Evolutionary conservation across 2,888 invertebrate species (phyloP).

Genomic region (Iselma pallidipennis): DNA sequence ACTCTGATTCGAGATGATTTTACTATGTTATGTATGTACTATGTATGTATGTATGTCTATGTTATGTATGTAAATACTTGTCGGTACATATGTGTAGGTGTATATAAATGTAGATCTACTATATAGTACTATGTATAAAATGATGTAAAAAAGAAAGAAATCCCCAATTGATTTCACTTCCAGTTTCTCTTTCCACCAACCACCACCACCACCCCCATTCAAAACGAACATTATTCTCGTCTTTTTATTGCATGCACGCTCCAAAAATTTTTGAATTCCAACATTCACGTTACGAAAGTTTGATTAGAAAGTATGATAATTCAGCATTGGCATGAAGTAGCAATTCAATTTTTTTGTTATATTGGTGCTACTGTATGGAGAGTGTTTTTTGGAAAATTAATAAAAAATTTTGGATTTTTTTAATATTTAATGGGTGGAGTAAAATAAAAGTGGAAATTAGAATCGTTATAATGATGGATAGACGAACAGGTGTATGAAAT

Average conservation of each 20-base stretch:
- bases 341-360: no score
- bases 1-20: no score
- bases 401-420: no score
- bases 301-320: slow-evolving; percentile 26
- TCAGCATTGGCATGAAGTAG: slow-evolving; percentile 20
- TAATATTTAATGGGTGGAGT: no score
- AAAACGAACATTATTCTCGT: background rate
- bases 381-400: no score
- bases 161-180: background rate
- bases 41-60: no score
- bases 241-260: background rate
- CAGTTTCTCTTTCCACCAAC: background rate
- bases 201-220: background rate
- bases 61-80: no score
- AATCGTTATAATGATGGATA: background rate
- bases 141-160: background rate
- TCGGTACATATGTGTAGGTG: no score
- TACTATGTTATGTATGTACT: no score
- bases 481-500: background rate
- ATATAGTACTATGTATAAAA: no score
- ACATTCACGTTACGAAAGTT: slow-evolving; percentile 21
- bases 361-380: no score
- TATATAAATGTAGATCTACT: no score
- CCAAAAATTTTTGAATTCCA: slow-evolving; percentile 12
- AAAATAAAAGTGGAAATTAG: background rate